phyloP scores from a whole-genome alignment of 2,888 invertebrate genomes.

The Apamea epomidion region DNA sequence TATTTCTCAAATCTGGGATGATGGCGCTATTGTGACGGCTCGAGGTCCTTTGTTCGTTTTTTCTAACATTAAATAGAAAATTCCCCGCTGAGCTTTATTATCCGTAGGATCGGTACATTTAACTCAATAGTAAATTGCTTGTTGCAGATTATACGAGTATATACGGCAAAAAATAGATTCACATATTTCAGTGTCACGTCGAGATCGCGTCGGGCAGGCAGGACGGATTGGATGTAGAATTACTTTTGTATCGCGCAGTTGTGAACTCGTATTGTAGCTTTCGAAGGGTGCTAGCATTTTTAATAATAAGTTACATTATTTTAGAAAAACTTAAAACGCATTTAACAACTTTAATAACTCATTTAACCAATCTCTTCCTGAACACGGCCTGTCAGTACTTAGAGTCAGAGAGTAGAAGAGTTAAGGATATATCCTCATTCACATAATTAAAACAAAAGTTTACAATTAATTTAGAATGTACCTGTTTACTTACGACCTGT shows the following conservation, averaged over 20 bases:
- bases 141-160: constrained; percentile 43
- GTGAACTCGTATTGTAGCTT: constrained; percentile 3
- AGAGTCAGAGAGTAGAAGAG: neutral
- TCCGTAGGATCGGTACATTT: constrained; percentile 52
- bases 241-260: constrained; percentile 3
- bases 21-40: constrained; percentile 52
- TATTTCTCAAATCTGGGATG: constrained; percentile 59
- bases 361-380: neutral
- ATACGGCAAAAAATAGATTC: constrained; percentile 41
- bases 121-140: constrained; percentile 59
- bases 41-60: constrained; percentile 60
- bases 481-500: constrained; percentile 28
- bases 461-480: constrained; percentile 2
- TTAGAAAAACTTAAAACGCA: neutral
- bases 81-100: constrained; percentile 53
- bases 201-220: too few relatives aligned
- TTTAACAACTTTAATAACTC: neutral
- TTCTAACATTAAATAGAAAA: constrained; percentile 55
- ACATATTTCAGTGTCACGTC: constrained; percentile 34
- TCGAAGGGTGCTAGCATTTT: neutral
- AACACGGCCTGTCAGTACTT: neutral
- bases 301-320: neutral
- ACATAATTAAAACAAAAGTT: constrained; percentile 15
- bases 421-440: neutral
- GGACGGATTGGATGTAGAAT: neutral